phyloP scores from a whole-genome alignment of 2,797 vertebrate species.

The Harpagifer antarcticus region DNA sequence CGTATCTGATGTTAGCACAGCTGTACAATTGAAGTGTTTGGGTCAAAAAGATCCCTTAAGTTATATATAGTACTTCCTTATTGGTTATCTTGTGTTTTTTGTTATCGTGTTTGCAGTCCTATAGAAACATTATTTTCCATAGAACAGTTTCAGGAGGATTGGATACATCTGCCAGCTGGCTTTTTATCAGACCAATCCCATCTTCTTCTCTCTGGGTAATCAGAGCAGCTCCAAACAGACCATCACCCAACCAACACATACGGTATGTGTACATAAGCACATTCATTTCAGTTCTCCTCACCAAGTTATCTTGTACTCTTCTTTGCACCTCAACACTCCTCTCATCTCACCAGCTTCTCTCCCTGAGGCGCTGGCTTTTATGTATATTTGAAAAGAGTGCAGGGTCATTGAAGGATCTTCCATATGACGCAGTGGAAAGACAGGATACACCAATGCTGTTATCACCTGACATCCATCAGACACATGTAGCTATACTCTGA shows the following conservation, averaged over 20 bases:
- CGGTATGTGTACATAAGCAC: conserved; percentile 9
- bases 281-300: conserved; percentile 13
- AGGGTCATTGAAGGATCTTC: conserved; percentile 18
- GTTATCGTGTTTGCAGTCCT: conserved; percentile 17
- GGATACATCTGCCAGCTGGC: conserved; percentile 40
- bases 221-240: conserved; percentile 5
- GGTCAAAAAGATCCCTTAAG: conserved; percentile 20
- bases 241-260: conserved; percentile 4
- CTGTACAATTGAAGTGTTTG: conserved; percentile 3
- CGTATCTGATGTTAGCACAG: conserved; percentile 12
- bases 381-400: conserved; percentile 2
- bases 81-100: background rate
- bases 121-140: conserved; percentile 27
- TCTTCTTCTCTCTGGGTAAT: conserved; percentile 22
- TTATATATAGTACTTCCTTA: conserved; percentile 21
- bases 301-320: conserved; percentile 3
- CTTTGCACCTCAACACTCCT: background rate
- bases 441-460: background rate
- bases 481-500: conserved; percentile 28
- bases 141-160: conserved; percentile 10
- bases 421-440: conserved; percentile 1
- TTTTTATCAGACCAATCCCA: conserved; percentile 35
- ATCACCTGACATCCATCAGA: conserved; percentile 53
- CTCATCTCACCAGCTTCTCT: background rate
- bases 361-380: background rate